A percentile compares a stretch with the other conserved stretches of the same genome.
Conservation (phyloP, 2,797 vertebrate genomes). For the Scleropages formosus region DNA sequence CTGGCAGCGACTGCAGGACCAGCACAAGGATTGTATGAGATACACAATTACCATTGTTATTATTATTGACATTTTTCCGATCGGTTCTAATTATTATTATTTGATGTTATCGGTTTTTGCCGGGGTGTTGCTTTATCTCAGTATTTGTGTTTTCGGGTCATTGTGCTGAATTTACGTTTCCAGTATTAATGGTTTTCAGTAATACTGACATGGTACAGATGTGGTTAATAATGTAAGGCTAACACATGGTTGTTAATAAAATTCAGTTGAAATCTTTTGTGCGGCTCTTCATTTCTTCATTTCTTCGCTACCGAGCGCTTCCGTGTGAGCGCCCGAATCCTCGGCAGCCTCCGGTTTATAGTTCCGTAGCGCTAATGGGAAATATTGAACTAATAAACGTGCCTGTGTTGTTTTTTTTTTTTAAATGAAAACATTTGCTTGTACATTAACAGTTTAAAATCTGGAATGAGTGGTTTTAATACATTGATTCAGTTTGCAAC, state of each 20-base stretch:
- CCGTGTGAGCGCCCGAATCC: not conserved
- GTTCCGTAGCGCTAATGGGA: too few species aligned
- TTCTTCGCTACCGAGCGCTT: not conserved
- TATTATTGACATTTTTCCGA: constrained; percentile 28
- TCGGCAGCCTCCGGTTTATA: not conserved
- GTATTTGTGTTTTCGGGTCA: constrained; percentile 59
- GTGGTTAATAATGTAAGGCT: constrained; percentile 70
- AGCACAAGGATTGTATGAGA: constrained; percentile 54
- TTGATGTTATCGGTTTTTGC: constrained; percentile 38
- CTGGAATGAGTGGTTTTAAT: too few species aligned
- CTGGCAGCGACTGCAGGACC: constrained; percentile 62
- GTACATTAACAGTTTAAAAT: too few species aligned
- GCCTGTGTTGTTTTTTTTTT: too few species aligned
- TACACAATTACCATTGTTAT: constrained; percentile 44
- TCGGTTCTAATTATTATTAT: constrained; percentile 37
- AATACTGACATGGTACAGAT: constrained; percentile 66
- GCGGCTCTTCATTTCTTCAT: not conserved
- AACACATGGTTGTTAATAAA: constrained; percentile 77
- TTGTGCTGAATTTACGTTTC: constrained; percentile 59
- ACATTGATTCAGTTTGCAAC: too few species aligned
- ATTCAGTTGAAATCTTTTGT: constrained; percentile 59
- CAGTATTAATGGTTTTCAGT: constrained; percentile 61
- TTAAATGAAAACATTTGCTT: too few species aligned
- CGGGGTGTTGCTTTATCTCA: constrained; percentile 36
- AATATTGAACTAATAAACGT: too few species aligned